Conservation (phyloP, 2,797 vertebrate genomes). For the Sebastes oblongus region DNA sequence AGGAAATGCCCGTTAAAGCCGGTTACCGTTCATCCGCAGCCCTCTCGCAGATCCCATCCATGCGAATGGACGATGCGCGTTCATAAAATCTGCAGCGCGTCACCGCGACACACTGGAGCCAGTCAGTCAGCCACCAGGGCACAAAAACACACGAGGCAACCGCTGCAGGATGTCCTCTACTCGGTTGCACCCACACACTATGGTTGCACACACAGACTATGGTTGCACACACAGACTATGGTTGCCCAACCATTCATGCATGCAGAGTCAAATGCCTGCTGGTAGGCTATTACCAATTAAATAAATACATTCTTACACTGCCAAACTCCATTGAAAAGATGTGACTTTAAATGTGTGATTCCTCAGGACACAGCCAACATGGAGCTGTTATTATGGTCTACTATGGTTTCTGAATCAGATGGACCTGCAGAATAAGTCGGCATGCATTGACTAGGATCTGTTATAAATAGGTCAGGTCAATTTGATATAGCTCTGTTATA, state of each 20-base stretch:
- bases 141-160: not conserved
- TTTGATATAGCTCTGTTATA: not conserved
- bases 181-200: no score
- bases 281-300: rapidly evolving
- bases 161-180: not conserved
- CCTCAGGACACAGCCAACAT: rapidly evolving
- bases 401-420: rapidly evolving
- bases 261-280: not conserved
- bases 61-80: constrained; percentile 17
- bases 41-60: constrained; percentile 22
- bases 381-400: rapidly evolving
- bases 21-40: constrained; percentile 53
- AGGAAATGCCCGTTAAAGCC: not conserved
- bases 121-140: constrained; percentile 1
- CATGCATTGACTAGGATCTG: not conserved
- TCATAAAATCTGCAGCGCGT: constrained; percentile 39
- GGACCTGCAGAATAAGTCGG: not conserved
- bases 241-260: not conserved
- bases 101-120: not conserved
- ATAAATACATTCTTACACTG: rapidly evolving
- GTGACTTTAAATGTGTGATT: not conserved
- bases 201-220: no score
- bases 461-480: not conserved
- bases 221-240: no score
- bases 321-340: not conserved